Percentiles rank a stretch among this genome's conserved stretches.
These are phyloP conservation scores for Cancer borealis DNA, from an alignment of 2,888 invertebrate species.

Conservation along the genomic window DNA sequence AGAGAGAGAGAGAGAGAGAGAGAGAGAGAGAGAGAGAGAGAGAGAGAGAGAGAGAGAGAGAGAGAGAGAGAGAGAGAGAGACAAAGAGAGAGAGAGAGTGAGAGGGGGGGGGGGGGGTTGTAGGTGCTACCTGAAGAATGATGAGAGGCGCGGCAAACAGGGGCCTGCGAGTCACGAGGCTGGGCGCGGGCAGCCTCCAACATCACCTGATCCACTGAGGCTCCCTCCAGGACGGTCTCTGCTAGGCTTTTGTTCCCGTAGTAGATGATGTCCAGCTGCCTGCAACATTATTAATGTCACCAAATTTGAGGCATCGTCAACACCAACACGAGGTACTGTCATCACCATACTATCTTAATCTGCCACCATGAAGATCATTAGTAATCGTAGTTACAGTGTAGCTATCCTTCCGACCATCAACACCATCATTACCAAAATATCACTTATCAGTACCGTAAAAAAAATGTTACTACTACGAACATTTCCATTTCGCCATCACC, in stretches of 20 bases:
- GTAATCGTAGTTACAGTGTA: too few relatives aligned
- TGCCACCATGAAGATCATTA: too few relatives aligned
- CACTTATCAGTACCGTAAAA: too few relatives aligned
- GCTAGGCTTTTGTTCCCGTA: constrained; percentile 70
- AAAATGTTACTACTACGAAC: too few relatives aligned
- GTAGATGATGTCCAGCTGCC: constrained; percentile 74
- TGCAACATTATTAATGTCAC: constrained; percentile 32
- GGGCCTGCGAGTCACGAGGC: neutral
- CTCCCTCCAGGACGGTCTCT: constrained; percentile 55
- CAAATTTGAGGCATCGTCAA: neutral
- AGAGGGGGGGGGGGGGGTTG: neutral
- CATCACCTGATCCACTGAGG: constrained; percentile 67
- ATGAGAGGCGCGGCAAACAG: neutral
- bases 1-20: too few relatives aligned
- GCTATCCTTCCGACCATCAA: too few relatives aligned
- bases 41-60: too few relatives aligned
- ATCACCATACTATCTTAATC: neutral
- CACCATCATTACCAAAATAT: too few relatives aligned
- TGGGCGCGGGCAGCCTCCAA: constrained; percentile 45
- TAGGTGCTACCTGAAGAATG: neutral
- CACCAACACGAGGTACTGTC: neutral
- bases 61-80: too few relatives aligned
- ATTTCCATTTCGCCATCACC: too few relatives aligned
- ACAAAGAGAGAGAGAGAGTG: too few relatives aligned
- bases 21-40: too few relatives aligned